A percentile compares a stretch with the other conserved stretches of the same genome.
Evolutionary conservation across 23 tunicate species (phyloP).

Genomic region (Trididemnum clinides): DNA sequence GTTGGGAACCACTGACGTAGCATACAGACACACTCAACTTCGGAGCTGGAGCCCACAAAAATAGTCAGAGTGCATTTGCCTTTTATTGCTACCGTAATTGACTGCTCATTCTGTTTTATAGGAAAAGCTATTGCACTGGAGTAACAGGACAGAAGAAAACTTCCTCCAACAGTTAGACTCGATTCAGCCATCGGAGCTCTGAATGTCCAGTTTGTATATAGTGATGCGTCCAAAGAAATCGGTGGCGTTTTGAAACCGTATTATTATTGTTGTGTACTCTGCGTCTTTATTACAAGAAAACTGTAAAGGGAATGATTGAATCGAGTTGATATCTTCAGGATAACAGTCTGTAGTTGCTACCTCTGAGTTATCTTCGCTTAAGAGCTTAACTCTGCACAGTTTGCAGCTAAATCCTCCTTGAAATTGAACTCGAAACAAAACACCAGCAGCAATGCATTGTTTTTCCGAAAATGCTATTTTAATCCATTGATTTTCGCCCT

Average conservation of each 20-base stretch:
- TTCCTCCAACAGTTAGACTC: no score
- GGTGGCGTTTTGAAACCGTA: conserved; percentile 54
- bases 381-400: conserved; percentile 44
- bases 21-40: no score
- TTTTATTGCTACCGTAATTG: no score
- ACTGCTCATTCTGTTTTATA: no score
- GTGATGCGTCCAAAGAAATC: conserved; percentile 87
- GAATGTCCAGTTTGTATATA: conserved; percentile 42
- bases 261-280: background rate
- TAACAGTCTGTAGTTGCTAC: conserved; percentile 49
- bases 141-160: no score
- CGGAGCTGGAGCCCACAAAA: no score
- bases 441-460: background rate
- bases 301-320: conserved; percentile 43
- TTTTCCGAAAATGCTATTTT: conserved; percentile 48
- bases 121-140: no score
- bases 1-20: no score
- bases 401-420: conserved; percentile 95
- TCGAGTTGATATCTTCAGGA: conserved; percentile 76
- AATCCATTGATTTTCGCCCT: conserved; percentile 85
- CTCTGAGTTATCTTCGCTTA: background rate
- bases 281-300: background rate
- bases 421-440: conserved; percentile 64
- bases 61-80: no score
- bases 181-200: no score